Base-by-base conservation (phyloP, 2,113 vertebrate species). In the Varanus komodoensis region DNA sequence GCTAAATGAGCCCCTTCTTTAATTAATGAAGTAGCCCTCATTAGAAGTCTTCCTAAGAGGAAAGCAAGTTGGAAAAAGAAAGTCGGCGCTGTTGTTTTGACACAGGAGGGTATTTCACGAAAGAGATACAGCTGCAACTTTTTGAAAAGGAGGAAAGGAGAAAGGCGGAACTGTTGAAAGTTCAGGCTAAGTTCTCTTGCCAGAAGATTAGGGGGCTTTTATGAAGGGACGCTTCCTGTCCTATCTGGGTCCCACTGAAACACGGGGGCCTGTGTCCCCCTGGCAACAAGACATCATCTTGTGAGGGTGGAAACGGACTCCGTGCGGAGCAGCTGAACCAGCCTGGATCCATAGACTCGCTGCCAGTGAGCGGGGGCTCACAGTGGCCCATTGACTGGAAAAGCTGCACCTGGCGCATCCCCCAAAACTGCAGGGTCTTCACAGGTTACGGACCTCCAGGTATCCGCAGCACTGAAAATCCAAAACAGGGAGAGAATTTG, bases 91-190 rank as follows among this genome's bases (percentile, higher is more conserved):
- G 88, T 69, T 69, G 61, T 80, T 83, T 64, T 88, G 27, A 94
- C 91, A 96, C 90, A 96, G 93, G 93, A 0, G 0, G 92, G 89
- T 93, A 93, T 94, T 96, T 92, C 88, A 79, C 50, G 74, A 85
- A 61, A 94, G 73, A 32, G 94, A 90, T 92, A 92, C 96, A 96
- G 96, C 96, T 96, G 96, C 32, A 93, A 90, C 82, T 92, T 89
- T 93, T 86, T 95, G 95, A 96, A 96, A 96, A 94, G 84, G 92
- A 74, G 74, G 84, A 86, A 93, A 92, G 91, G 91, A 94, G 92
- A 89, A 78, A 74, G 25, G 50, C 89, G 74, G 89, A 57, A 87
- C 94, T 92, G 92, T 94, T 91, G 93, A 91, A 79, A 92, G 86
- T 92, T 95, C 94, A 91, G 0, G 86, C 94, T 92, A 69, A 82